Percentiles rank a stretch among this genome's conserved stretches.
Conservation (phyloP, 2,888 invertebrate species). For the Amiota mariae region DNA sequence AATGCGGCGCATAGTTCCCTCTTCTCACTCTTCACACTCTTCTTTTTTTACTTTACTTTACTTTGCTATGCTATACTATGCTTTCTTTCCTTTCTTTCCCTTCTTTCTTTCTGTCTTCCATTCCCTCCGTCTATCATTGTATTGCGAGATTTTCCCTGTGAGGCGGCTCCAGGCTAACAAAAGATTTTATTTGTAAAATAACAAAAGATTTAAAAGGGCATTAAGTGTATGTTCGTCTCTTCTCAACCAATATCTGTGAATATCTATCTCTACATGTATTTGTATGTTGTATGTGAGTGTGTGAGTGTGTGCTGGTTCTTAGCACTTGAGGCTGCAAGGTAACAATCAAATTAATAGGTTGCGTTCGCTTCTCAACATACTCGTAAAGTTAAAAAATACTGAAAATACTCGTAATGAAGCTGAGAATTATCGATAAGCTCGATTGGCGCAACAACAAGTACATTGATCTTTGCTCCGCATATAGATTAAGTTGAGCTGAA, state of each 20-base stretch:
- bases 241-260: background rate
- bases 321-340: background rate
- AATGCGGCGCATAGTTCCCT: background rate
- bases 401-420: background rate
- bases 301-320: constrained; percentile 9
- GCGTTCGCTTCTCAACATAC: background rate
- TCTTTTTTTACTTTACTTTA: no score
- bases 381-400: background rate
- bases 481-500: background rate
- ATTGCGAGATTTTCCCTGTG: background rate
- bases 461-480: constrained; percentile 49
- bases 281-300: background rate
- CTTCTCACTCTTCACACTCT: no score
- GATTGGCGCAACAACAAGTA: constrained; percentile 46
- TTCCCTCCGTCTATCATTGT: background rate
- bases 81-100: constrained; percentile 4
- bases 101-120: constrained; percentile 16
- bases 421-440: constrained; percentile 19
- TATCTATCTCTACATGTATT: background rate
- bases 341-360: constrained; percentile 10
- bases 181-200: constrained; percentile 64
- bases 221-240: constrained; percentile 60
- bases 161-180: constrained; percentile 44
- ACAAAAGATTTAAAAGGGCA: constrained; percentile 68
- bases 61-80: no score